phyloP scores from a whole-genome alignment of 2,888 invertebrate genomes.

The Chromoteleia sp. region DNA sequence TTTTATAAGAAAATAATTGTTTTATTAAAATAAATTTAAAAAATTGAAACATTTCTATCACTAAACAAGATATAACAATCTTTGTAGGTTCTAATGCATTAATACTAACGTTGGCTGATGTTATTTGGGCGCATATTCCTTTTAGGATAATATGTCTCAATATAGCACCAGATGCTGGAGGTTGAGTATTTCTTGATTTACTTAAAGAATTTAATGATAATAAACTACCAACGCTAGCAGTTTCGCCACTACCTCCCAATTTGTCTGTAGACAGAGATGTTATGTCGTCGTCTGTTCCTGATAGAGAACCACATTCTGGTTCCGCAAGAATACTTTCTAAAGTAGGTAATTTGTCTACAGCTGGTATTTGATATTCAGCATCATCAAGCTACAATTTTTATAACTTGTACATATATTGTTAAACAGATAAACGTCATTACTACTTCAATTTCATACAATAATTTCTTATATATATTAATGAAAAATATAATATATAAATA shows the following conservation, averaged over 20 bases:
- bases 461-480: no score
- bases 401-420: no score
- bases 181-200: conserved; percentile 82
- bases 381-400: conserved; percentile 89
- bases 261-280: conserved; percentile 77
- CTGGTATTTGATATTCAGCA: conserved; percentile 92
- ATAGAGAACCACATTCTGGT: conserved; percentile 88
- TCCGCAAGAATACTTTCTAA: conserved; percentile 93
- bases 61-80: no score
- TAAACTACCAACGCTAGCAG: conserved; percentile 86
- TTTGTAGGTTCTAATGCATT: no score
- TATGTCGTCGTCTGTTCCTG: conserved; percentile 85
- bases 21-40: background rate
- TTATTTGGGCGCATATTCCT: conserved; percentile 94
- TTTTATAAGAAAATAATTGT: background rate
- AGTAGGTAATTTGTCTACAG: conserved; percentile 90
- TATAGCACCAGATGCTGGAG: conserved; percentile 87
- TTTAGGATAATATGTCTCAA: conserved; percentile 92
- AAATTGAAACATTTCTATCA: no score
- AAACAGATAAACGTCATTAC: conserved; percentile 14
- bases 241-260: conserved; percentile 85
- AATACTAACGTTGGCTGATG: conserved; percentile 91
- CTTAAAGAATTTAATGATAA: conserved; percentile 84
- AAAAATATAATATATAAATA: no score
- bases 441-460: no score